A percentile compares a stretch with the other conserved stretches of the same genome.
Conservation (phyloP, 2,113 vertebrate genomes). For the Crotophaga sulcirostris region DNA sequence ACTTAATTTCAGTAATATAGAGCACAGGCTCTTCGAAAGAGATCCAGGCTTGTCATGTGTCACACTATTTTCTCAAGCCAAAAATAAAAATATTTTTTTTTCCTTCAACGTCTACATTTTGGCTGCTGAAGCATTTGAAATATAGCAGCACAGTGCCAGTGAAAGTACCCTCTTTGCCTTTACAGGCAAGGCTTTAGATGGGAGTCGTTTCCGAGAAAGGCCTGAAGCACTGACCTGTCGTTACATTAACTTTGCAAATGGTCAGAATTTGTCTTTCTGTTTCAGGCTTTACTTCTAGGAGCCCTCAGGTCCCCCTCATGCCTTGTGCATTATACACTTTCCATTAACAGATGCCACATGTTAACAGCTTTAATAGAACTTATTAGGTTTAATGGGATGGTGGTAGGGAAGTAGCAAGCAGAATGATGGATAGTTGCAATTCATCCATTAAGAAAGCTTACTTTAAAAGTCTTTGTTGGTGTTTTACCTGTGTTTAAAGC, state of each 20-base stretch:
- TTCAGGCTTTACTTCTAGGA: neutral
- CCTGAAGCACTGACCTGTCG: neutral
- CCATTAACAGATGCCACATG: constrained; percentile 61
- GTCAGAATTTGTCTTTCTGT: neutral
- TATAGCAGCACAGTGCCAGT: fast-evolving
- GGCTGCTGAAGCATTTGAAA: neutral
- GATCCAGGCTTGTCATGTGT: constrained; percentile 26
- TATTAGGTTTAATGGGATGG: constrained; percentile 50
- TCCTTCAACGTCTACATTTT: neutral
- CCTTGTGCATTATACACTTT: constrained; percentile 47
- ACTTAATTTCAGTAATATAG: constrained; percentile 14
- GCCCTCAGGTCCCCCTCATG: constrained; percentile 16
- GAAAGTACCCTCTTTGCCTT: neutral
- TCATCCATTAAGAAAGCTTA: constrained; percentile 61
- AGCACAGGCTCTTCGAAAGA: neutral
- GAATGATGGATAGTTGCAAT: constrained; percentile 67
- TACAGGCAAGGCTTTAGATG: neutral
- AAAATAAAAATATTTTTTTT: neutral
- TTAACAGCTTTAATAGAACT: constrained; percentile 52
- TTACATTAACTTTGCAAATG: neutral
- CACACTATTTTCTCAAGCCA: constrained; percentile 33
- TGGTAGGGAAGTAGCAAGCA: constrained; percentile 16
- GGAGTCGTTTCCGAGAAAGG: neutral
- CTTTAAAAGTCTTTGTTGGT: constrained; percentile 48
- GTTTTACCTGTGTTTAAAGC: constrained; percentile 69